Percentiles rank a stretch among this genome's conserved stretches.
Conservation (phyloP, 2,113 vertebrate genomes). For the Platichthys stellatus region DNA sequence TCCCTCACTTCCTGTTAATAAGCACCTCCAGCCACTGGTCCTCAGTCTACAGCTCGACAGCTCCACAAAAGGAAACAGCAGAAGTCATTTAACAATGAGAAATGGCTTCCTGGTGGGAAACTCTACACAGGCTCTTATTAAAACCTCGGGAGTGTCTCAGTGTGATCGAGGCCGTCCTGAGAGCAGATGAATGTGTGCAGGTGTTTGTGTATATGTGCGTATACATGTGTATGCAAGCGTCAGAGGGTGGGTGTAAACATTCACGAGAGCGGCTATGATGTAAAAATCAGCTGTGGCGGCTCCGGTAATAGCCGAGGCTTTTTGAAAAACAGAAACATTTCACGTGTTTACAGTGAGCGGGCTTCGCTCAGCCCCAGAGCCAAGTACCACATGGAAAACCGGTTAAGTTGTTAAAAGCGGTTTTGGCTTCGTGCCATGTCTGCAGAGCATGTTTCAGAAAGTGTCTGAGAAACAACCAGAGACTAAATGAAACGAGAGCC, state of each 20-base stretch:
- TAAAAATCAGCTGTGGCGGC: conserved; percentile 70
- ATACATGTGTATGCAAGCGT: conserved; percentile 2
- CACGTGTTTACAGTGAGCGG: conserved; percentile 55
- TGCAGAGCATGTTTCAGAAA: conserved; percentile 30
- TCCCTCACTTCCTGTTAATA: conserved; percentile 71
- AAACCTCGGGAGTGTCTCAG: conserved; percentile 43
- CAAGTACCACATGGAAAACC: conserved; percentile 62
- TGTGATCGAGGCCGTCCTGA: conserved; percentile 47
- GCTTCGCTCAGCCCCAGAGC: conserved; percentile 46
- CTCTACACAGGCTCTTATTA: conserved; percentile 49
- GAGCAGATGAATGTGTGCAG: conserved; percentile 49
- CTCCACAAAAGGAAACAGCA: conserved; percentile 42
- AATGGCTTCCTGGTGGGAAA: conserved; percentile 53
- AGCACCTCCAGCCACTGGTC: conserved; percentile 49
- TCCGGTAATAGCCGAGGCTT: conserved; percentile 23
- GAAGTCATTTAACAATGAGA: conserved; percentile 59
- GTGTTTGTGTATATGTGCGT: conserved; percentile 32
- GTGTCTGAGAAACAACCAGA: conserved; percentile 26
- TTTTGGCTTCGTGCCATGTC: conserved; percentile 49
- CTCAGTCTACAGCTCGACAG: not conserved
- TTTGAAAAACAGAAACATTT: conserved; percentile 56
- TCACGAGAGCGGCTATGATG: conserved; percentile 53
- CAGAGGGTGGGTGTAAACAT: conserved; percentile 32
- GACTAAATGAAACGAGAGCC: conserved; percentile 36
- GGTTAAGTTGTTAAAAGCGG: conserved; percentile 56